Percentiles rank a stretch among this genome's conserved stretches.
These are phyloP conservation scores for Musca domestica DNA, from an alignment of 1,140 invertebrate species.

Conservation along the genomic window DNA sequence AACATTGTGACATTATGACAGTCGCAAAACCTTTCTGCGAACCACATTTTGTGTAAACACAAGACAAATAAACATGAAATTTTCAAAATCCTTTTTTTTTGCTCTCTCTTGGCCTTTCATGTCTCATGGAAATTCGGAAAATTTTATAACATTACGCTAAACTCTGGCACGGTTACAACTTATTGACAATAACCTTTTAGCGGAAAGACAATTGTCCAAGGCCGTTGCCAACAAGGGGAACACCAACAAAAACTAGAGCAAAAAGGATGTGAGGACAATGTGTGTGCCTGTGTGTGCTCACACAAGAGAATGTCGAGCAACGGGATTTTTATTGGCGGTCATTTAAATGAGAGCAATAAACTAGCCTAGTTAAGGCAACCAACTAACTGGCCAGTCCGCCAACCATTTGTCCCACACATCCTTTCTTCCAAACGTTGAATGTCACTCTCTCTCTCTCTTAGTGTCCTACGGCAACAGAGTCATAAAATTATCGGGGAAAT, in stretches of 20 bases:
- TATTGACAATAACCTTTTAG: conserved; percentile 2
- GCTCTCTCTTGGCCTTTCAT: no score
- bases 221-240: neutral
- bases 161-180: neutral
- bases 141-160: conserved; percentile 17
- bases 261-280: no score
- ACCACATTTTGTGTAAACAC: conserved; percentile 16
- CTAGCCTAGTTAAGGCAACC: neutral
- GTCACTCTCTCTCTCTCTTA: no score
- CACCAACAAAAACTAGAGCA: neutral
- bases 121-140: neutral
- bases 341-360: conserved; percentile 19
- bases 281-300: neutral
- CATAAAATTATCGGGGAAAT: conserved; percentile 1
- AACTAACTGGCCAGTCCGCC: neutral
- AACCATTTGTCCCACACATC: neutral
- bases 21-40: conserved; percentile 3
- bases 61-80: neutral
- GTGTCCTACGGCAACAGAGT: neutral
- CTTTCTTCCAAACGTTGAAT: no score
- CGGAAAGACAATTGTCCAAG: neutral
- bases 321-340: conserved; percentile 13
- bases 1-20: conserved; percentile 9
- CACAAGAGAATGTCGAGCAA: neutral
- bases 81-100: neutral